Percentiles rank a stretch among this genome's conserved stretches.
phyloP scores from a whole-genome alignment of 2,113 vertebrate genomes.

The Ictalurus furcatus region DNA sequence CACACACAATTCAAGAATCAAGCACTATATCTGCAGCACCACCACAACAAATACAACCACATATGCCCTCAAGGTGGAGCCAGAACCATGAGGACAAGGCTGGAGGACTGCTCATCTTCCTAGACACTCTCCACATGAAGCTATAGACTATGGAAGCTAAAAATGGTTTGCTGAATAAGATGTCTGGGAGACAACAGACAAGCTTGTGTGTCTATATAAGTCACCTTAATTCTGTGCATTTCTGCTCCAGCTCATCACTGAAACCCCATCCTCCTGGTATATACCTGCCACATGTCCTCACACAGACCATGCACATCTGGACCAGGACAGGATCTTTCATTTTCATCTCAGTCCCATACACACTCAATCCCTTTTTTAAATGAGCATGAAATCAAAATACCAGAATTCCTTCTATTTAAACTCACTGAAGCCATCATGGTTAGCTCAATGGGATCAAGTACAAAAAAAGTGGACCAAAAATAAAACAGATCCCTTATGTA shows the following conservation, averaged over 20 bases:
- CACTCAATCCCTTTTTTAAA: not conserved
- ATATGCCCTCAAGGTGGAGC: conserved; percentile 3
- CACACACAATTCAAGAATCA: not conserved
- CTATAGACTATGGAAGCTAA: not conserved
- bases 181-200: not conserved
- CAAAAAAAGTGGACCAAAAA: not conserved
- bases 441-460: not conserved
- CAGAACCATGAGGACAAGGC: not conserved
- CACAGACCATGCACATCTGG: not conserved
- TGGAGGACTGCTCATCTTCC: not conserved
- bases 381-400: not conserved
- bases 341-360: not conserved
- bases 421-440: not conserved
- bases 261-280: not conserved
- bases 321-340: not conserved
- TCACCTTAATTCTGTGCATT: not conserved
- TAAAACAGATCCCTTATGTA: not conserved
- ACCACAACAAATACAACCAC: not conserved
- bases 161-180: conserved; percentile 8
- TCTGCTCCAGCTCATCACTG: not conserved
- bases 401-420: not conserved
- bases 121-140: not conserved
- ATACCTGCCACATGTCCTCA: not conserved
- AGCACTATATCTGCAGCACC: not conserved
- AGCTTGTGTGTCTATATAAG: not conserved